These are phyloP conservation scores for Etheostoma nigrum DNA, from an alignment of 2,797 vertebrate species.

Conservation along the genomic window DNA sequence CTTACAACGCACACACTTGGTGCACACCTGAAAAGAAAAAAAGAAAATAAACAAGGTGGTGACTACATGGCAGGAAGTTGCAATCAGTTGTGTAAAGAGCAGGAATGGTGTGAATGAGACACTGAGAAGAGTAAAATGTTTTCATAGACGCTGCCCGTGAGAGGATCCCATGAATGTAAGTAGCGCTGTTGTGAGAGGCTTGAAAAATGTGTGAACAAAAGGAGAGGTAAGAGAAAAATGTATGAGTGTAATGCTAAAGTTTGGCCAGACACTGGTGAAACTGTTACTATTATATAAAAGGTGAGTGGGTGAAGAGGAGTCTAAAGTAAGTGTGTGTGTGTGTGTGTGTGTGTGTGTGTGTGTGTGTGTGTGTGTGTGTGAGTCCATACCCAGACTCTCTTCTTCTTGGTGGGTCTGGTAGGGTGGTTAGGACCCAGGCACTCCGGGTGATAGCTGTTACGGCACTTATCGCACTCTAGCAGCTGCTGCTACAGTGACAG, in stretches of 20 bases:
- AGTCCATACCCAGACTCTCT: slow-evolving; percentile 95
- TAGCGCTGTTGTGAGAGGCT: slow-evolving; percentile 21
- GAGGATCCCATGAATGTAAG: slow-evolving; percentile 24
- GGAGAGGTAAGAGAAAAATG: slow-evolving; percentile 23
- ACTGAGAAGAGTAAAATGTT: slow-evolving; percentile 30
- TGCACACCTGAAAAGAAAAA: slow-evolving; percentile 89
- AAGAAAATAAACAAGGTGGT: slow-evolving; percentile 13
- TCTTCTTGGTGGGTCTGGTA: slow-evolving; percentile 97
- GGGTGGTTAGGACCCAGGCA: slow-evolving; percentile 99
- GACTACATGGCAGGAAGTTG: slow-evolving; percentile 17
- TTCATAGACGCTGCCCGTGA: slow-evolving; percentile 20
- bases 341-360: no score
- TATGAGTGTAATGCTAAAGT: slow-evolving; percentile 32
- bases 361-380: not conserved
- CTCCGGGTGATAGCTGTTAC: slow-evolving; percentile 99
- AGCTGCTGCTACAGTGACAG: slow-evolving; percentile 85
- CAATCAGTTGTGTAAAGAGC: slow-evolving; percentile 22
- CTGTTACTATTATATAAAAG: slow-evolving; percentile 3
- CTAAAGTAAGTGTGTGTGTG: not conserved
- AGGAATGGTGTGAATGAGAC: slow-evolving; percentile 28
- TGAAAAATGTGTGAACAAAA: slow-evolving; percentile 45
- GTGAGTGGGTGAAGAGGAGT: slow-evolving; percentile 5
- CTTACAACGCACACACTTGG: slow-evolving; percentile 97
- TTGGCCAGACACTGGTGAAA: slow-evolving; percentile 20
- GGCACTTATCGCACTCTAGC: slow-evolving; percentile 99